phyloP scores from a whole-genome alignment of 2,888 invertebrate species.

The Aplocera efformata region DNA sequence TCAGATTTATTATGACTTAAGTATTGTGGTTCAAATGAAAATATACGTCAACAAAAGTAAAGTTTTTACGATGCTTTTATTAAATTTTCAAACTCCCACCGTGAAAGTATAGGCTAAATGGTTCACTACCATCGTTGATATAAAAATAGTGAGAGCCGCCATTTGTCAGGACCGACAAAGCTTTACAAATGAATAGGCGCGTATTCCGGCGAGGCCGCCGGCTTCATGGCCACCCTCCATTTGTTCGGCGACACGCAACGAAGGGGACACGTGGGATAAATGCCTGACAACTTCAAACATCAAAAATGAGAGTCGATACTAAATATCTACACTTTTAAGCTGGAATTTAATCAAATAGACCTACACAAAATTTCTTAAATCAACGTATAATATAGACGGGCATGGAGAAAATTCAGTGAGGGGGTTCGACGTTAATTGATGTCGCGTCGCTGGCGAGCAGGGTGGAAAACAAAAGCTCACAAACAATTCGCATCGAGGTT shows the following conservation, averaged over 20 bases:
- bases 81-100: conserved; percentile 15
- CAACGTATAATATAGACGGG: conserved; percentile 58
- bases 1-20: conserved; percentile 26
- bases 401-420: conserved; percentile 71
- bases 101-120: conserved; percentile 30
- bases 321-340: conserved; percentile 3
- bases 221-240: conserved; percentile 55
- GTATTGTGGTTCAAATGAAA: conserved; percentile 26
- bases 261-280: conserved; percentile 57
- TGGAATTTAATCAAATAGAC: conserved; percentile 19
- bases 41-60: conserved; percentile 22
- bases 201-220: conserved; percentile 52
- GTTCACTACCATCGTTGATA: conserved; percentile 58
- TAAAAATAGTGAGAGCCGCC: conserved; percentile 66
- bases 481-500: conserved; percentile 79
- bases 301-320: conserved; percentile 35
- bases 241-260: conserved; percentile 63
- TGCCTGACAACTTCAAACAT: conserved; percentile 44
- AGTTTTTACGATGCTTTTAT: conserved; percentile 18
- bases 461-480: conserved; percentile 77
- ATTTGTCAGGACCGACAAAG: conserved; percentile 71
- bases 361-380: conserved; percentile 45
- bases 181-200: conserved; percentile 70
- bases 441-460: conserved; percentile 71
- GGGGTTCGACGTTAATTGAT: conserved; percentile 76